Conservation (phyloP, 1,140 invertebrate genomes). For the Anastrepha obliqua region DNA sequence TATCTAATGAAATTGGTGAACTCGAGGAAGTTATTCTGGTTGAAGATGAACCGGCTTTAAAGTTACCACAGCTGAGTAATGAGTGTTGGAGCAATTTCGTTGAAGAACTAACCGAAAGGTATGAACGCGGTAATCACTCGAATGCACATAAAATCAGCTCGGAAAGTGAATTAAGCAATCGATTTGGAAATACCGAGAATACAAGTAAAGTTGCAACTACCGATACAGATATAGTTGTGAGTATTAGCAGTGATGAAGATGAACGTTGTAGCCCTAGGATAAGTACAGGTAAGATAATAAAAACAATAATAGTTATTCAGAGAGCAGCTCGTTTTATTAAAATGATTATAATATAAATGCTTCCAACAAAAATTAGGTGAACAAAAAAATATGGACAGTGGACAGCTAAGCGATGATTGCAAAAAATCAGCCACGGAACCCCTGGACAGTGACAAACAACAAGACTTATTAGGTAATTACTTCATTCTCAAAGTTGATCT, state of each 20-base stretch:
- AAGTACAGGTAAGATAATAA: background rate
- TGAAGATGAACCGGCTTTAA: background rate
- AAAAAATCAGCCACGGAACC: background rate
- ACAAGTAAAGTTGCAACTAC: background rate
- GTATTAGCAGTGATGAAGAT: constrained; percentile 4
- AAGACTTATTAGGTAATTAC: background rate
- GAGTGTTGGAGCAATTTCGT: background rate
- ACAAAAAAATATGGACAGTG: background rate
- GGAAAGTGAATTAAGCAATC: no score
- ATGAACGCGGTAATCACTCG: background rate
- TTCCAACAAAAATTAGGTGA: background rate
- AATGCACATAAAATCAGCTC: no score
- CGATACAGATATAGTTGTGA: background rate
- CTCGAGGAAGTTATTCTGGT: background rate
- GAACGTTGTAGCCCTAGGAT: background rate
- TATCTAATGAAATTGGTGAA: constrained; percentile 17
- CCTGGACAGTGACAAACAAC: background rate
- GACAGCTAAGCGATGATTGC: background rate
- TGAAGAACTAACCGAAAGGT: background rate
- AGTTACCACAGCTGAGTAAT: constrained; percentile 5
- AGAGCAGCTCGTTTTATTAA: no score
- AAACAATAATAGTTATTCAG: no score
- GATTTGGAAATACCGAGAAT: background rate
- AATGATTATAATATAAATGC: no score
- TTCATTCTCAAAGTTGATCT: background rate